phyloP scores from a whole-genome alignment of 2,888 invertebrate species.

The Andrena dorsata region DNA sequence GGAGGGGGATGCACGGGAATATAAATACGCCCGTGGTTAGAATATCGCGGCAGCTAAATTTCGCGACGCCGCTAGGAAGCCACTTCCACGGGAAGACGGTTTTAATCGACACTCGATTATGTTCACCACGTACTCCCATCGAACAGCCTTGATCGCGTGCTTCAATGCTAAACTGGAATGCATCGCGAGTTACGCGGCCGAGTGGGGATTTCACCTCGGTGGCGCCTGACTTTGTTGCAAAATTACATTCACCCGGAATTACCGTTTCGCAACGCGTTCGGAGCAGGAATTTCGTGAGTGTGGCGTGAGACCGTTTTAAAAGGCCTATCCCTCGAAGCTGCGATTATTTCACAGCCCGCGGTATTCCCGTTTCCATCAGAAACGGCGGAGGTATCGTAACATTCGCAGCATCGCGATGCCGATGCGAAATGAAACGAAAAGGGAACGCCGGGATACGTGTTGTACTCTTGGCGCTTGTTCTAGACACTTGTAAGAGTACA shows the following conservation, averaged over 20 bases:
- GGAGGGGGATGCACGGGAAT: background rate
- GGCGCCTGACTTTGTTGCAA: conserved; percentile 22
- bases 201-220: conserved; percentile 22
- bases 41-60: conserved; percentile 31
- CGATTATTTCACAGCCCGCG: background rate
- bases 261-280: background rate
- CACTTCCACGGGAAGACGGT: conserved; percentile 17
- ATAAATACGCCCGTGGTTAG: background rate
- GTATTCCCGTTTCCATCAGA: background rate
- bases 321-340: background rate
- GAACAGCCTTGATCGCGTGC: conserved; percentile 35
- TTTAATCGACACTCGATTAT: conserved; percentile 45
- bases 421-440: too few species aligned
- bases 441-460: too few species aligned
- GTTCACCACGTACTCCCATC: conserved; percentile 25
- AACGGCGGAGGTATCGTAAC: background rate
- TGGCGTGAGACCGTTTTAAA: conserved; percentile 10
- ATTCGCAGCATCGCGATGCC: background rate
- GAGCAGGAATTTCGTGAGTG: background rate
- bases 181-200: conserved; percentile 21
- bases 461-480: too few species aligned
- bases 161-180: conserved; percentile 31
- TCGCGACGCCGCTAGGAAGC: background rate
- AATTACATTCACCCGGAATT: conserved; percentile 28
- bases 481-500: too few species aligned